Conservation (phyloP, 2,888 invertebrate species). For the Calameuta filiformis region DNA sequence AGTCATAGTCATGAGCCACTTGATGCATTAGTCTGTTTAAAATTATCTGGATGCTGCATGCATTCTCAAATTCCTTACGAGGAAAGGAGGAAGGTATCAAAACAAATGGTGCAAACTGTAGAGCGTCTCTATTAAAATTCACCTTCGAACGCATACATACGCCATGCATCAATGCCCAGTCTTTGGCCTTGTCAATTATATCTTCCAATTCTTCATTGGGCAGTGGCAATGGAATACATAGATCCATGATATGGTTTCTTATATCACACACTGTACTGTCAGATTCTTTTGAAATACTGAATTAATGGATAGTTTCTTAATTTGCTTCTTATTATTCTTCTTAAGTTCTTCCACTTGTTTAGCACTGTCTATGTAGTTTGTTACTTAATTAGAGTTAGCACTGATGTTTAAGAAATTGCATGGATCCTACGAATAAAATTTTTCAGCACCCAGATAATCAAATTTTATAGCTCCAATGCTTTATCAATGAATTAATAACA, state of each 20-base stretch:
- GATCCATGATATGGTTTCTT: slow-evolving; percentile 32
- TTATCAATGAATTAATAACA: not conserved
- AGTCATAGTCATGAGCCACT: slow-evolving; percentile 71
- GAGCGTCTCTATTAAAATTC: slow-evolving; percentile 61
- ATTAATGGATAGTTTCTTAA: not conserved
- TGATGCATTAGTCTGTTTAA: slow-evolving; percentile 71
- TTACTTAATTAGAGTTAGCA: not conserved
- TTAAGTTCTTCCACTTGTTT: not conserved
- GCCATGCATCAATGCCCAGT: slow-evolving; percentile 70
- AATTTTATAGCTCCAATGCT: not conserved
- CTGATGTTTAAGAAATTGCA: not conserved
- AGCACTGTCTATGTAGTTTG: not conserved
- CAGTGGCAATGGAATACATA: slow-evolving; percentile 58
- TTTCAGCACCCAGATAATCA: not conserved
- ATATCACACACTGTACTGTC: not conserved
- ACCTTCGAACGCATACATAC: slow-evolving; percentile 65
- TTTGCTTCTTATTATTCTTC: not conserved
- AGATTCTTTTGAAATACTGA: not conserved
- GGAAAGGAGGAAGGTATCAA: slow-evolving; percentile 71
- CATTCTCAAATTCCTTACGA: slow-evolving; percentile 67
- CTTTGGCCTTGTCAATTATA: slow-evolving; percentile 67
- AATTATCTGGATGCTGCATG: slow-evolving; percentile 67
- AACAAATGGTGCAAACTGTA: slow-evolving; percentile 68
- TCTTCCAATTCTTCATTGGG: slow-evolving; percentile 57
- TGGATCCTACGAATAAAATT: not conserved